phyloP scores from a whole-genome alignment of 2,113 vertebrate genomes.

The Anoura caudifer region DNA sequence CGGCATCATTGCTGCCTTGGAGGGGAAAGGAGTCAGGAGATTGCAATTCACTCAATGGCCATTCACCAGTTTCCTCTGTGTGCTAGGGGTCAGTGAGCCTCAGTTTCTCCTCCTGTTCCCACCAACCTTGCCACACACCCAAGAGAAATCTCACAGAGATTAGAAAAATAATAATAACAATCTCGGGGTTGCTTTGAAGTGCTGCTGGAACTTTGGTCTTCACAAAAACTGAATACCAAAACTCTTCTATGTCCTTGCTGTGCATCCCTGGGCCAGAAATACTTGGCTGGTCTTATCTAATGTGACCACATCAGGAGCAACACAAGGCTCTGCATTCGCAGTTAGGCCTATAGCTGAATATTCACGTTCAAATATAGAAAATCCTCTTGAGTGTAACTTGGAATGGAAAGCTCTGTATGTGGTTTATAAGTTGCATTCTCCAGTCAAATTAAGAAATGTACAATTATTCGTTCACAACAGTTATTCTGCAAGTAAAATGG shows the following conservation, averaged over 20 bases:
- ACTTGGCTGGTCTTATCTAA: background rate
- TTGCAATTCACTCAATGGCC: background rate
- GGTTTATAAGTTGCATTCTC: background rate
- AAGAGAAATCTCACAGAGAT: background rate
- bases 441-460: background rate
- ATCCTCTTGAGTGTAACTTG: background rate
- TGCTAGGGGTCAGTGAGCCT: background rate
- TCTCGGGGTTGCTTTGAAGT: background rate
- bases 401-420: background rate
- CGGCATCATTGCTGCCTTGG: background rate
- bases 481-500: background rate
- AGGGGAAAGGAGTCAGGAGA: background rate
- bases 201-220: background rate
- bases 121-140: background rate
- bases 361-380: slow-evolving; percentile 28
- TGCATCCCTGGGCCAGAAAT: background rate
- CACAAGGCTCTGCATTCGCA: background rate
- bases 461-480: background rate
- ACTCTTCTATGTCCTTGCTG: background rate
- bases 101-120: background rate
- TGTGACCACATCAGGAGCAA: background rate
- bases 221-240: background rate
- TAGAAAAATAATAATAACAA: background rate
- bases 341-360: background rate
- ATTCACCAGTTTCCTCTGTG: background rate